Evolutionary conservation across 2,797 vertebrate species (phyloP), one percentile per base, ranked within the genome.

Genomic region (Fistularia tabacaria): DNA sequence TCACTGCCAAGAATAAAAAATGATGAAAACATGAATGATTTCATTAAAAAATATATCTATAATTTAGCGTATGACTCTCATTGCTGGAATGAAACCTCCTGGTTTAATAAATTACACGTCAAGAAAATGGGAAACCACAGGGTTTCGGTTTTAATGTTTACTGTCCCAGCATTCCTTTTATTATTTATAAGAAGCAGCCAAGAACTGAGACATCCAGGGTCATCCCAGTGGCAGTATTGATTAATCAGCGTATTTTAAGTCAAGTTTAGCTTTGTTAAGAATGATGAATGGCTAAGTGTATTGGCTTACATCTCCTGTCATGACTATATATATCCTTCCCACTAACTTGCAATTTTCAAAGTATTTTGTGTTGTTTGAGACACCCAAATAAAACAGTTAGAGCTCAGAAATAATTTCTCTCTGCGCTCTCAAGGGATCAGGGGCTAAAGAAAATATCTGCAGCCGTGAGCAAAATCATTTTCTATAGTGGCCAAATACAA

Each of bases 191-290:
- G 15, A 65, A 48, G 10, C 45, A 63, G 57, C 64, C 49, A 70
- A 74, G 47, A 57, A 55, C 5, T 55, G 37, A 66, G 47, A 45
- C 63, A 54, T 53, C 8, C 14, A 59, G 36, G 37, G 38, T 49
- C 43, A 44, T 58, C 54, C 40, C 43, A 47, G 64, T 57, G 57
- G 54, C 46, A 25, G 38, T 42, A 46, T 57, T 54, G 69, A 63
- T 79, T 80, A 60, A 66, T 76, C 59, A 62, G 25, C 56, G 49
- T 62, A 77, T 84, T 80, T 60, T 77, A 69, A 51, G 62, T 70
- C 46, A 42, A 69, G 80, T 85, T 85, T 65, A 73, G 82, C 77
- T 81, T 78, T 64, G 72, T 80, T 81, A 63, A 69, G 59, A 63
- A 65, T 76, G 66, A 81, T 52, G 48, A 75, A 74, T 64, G 54